Evolutionary conservation across 2,113 vertebrate genomes (phyloP).

Genomic region (Oreochromis niloticus): DNA sequence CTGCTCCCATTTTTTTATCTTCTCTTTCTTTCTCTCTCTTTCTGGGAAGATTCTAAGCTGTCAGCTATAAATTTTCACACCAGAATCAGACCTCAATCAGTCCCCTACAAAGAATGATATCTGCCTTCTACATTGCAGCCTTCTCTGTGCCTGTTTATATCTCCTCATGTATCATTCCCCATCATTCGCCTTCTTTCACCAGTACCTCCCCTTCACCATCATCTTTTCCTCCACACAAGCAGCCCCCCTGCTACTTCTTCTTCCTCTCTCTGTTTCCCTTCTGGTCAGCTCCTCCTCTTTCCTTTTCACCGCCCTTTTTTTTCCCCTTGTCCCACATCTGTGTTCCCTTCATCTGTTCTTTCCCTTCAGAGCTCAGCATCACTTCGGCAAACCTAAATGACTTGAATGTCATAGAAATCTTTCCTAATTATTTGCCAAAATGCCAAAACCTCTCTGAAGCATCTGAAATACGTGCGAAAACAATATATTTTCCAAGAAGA

Average conservation of each 20-base stretch:
- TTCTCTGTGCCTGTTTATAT: neutral
- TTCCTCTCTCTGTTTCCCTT: conserved; percentile 17
- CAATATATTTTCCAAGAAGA: neutral
- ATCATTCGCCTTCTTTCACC: conserved; percentile 1
- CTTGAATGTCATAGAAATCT: conserved; percentile 12
- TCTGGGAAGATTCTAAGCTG: neutral
- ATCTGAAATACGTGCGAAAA: neutral
- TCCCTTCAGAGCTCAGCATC: neutral
- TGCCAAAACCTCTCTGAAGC: neutral
- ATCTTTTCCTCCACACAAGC: neutral
- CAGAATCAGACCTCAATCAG: neutral
- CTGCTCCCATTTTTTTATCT: neutral
- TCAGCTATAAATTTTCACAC: conserved; percentile 9
- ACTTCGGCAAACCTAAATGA: neutral
- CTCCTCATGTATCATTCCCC: conserved; percentile 19
- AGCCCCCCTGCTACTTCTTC: neutral
- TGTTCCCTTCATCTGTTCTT: neutral
- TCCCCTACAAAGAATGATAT: neutral
- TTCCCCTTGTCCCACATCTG: neutral
- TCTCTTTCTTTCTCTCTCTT: neutral
- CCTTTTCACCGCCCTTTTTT: neutral
- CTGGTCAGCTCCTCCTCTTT: conserved; percentile 4
- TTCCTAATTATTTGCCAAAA: conserved; percentile 4
- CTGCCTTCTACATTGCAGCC: neutral
- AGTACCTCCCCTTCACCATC: neutral